Conservation (phyloP, 1,140 invertebrate genomes). For the Yoshiicerus persimilis region DNA sequence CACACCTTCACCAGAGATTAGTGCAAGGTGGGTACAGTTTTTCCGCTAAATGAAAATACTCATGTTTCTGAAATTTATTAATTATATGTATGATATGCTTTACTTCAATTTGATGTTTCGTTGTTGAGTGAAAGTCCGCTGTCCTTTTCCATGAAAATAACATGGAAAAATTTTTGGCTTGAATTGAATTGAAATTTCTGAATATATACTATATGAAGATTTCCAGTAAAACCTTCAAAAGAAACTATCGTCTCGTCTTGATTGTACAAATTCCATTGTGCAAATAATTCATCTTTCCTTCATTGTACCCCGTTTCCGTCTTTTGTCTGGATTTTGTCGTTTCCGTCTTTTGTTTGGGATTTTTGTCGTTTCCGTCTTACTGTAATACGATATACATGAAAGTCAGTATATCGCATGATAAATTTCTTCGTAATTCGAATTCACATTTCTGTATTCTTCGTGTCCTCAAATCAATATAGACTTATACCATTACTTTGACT, state of each 20-base stretch:
- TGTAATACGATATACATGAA: neutral
- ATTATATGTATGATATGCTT: neutral
- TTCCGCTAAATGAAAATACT: neutral
- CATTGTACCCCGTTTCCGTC: neutral
- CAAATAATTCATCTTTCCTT: neutral
- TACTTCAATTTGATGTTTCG: neutral
- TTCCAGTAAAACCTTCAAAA: neutral
- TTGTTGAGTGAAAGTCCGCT: neutral
- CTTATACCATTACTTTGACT: neutral
- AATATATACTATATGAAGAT: neutral
- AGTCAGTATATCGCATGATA: neutral
- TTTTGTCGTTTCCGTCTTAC: neutral
- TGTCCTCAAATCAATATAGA: neutral
- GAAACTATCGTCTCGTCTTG: slow-evolving; percentile 1
- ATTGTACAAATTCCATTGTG: neutral
- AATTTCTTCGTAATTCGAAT: neutral
- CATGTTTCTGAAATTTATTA: neutral
- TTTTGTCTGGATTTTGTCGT: neutral
- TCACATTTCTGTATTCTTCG: neutral
- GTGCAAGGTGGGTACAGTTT: neutral
- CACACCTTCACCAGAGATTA: neutral
- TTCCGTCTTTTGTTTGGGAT: neutral
- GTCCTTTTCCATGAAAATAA: neutral
- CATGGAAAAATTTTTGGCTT: neutral
- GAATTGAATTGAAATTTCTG: neutral